These are phyloP conservation scores for Phalacrocorax pelagicus DNA, from an alignment of 2,113 vertebrate genomes.

Conservation along the genomic window DNA sequence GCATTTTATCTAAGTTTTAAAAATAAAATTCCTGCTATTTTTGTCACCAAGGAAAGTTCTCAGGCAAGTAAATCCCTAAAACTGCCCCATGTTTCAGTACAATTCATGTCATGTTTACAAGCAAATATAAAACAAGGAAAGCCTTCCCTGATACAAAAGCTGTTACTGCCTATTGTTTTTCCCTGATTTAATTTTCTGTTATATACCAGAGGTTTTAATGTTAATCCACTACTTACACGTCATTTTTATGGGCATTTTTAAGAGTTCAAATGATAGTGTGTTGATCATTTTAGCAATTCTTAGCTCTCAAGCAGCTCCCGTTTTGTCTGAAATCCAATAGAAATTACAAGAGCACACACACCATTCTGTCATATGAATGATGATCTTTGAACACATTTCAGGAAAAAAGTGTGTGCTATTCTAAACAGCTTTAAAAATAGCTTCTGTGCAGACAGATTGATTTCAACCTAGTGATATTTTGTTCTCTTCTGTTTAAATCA, in stretches of 20 bases:
- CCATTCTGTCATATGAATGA: not conserved
- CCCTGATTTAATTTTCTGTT: not conserved
- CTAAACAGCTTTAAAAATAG: slow-evolving; percentile 51
- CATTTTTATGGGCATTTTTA: not conserved
- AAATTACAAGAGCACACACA: not conserved
- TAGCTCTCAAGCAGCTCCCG: not conserved
- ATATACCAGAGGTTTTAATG: not conserved
- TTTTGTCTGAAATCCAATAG: not conserved
- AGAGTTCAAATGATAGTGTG: not conserved
- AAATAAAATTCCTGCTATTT: slow-evolving; percentile 8
- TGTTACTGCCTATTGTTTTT: not conserved
- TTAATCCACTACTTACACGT: not conserved
- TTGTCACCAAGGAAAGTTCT: slow-evolving; percentile 1
- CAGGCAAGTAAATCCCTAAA: not conserved
- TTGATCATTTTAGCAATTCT: not conserved
- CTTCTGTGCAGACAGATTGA: slow-evolving; percentile 39
- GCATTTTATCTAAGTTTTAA: not conserved
- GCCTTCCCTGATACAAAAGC: slow-evolving; percentile 31
- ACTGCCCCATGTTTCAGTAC: not conserved
- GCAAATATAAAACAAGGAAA: slow-evolving; percentile 14
- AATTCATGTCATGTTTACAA: not conserved
- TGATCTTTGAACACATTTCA: slow-evolving; percentile 38
- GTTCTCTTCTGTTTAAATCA: not conserved
- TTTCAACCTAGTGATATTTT: not conserved
- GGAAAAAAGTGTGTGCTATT: slow-evolving; percentile 46